A percentile compares a stretch with the other conserved stretches of the same genome.
These are phyloP conservation scores for Lasioglossum zephyrum DNA, from an alignment of 2,888 invertebrate species.

Conservation along the genomic window DNA sequence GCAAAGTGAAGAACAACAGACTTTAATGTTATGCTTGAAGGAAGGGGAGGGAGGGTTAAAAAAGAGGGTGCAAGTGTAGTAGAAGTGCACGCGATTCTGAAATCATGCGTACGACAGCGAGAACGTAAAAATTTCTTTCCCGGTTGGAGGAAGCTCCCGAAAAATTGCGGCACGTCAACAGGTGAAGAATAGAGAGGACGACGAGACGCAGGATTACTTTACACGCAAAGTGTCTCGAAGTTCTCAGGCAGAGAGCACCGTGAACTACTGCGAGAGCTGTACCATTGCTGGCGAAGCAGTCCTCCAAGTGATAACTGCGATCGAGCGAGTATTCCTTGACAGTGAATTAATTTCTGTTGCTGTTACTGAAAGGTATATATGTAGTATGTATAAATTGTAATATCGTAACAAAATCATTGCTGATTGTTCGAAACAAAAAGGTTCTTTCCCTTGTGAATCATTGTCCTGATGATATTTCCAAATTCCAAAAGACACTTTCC, in stretches of 20 bases:
- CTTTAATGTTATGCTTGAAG: neutral
- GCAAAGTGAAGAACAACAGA: neutral
- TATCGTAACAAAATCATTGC: neutral
- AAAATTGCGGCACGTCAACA: conserved; percentile 48
- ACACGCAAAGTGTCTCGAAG: conserved; percentile 49
- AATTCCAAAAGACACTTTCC: no score
- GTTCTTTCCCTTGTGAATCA: neutral
- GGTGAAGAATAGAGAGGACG: conserved; percentile 42
- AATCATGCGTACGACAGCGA: conserved; percentile 9
- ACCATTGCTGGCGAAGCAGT: conserved; percentile 54
- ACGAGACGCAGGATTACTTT: neutral
- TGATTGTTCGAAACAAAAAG: neutral
- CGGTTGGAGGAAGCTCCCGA: conserved; percentile 31
- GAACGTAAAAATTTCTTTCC: conserved; percentile 25
- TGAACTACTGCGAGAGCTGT: conserved; percentile 66
- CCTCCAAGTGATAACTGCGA: conserved; percentile 65
- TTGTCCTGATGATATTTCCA: neutral
- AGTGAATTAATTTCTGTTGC: conserved; percentile 71
- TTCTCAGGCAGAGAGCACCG: conserved; percentile 42
- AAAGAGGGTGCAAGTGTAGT: neutral
- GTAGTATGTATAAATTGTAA: neutral
- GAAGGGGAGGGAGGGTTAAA: no score
- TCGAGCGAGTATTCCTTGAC: conserved; percentile 62
- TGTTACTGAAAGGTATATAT: conserved; percentile 56
- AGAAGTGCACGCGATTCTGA: neutral